phyloP scores from a whole-genome alignment of 2,888 invertebrate species.

The Hydroisotoma schaefferi region DNA sequence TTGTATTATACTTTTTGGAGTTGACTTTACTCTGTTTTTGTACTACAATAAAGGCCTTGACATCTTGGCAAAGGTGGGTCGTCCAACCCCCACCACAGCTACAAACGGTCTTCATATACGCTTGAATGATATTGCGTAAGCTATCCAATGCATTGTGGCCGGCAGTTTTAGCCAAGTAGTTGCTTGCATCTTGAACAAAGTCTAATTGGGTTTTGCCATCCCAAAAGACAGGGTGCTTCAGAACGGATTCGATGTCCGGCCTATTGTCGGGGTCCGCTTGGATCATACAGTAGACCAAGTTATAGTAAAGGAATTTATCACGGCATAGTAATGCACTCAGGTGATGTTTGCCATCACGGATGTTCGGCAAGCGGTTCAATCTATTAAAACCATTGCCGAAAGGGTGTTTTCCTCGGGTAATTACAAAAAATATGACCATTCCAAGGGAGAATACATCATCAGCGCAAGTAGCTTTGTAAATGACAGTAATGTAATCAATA shows the following conservation, averaged over 20 bases:
- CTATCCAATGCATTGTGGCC: too few species aligned
- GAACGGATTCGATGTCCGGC: background rate
- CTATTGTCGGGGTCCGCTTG: background rate
- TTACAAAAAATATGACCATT: background rate
- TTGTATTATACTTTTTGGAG: background rate
- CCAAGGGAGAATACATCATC: background rate
- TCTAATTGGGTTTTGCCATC: background rate
- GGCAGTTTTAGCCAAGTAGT: background rate
- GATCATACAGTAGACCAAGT: background rate
- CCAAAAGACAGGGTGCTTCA: background rate
- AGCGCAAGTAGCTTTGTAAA: too few species aligned
- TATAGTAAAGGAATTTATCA: background rate
- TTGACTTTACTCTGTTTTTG: background rate
- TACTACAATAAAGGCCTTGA: background rate
- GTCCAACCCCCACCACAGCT: background rate
- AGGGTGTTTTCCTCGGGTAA: background rate
- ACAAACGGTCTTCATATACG: background rate
- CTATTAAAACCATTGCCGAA: background rate
- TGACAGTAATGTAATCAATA: background rate
- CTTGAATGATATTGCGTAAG: background rate
- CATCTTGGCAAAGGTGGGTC: background rate
- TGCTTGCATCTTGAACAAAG: background rate
- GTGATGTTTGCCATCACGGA: background rate
- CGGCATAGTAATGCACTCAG: background rate
- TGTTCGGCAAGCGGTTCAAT: background rate